Evolutionary conservation across 2,113 vertebrate genomes (phyloP).

Genomic region (Eidolon helvum): DNA sequence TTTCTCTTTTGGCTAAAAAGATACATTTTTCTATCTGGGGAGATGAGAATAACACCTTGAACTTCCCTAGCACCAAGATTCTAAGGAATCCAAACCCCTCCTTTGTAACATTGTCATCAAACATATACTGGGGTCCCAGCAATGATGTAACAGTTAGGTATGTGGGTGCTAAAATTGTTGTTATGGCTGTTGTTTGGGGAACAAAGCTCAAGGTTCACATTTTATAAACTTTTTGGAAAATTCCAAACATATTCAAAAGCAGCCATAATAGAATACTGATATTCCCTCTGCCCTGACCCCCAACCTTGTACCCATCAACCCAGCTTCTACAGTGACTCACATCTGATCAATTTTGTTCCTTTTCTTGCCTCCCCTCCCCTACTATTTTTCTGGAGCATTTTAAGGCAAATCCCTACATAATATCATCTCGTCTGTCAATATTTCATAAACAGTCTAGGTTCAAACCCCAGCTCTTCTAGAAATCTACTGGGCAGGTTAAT

Average conservation of each 20-base stretch:
- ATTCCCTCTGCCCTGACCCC: too few species aligned
- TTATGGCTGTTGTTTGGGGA: neutral
- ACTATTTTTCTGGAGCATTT: neutral
- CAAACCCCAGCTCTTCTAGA: neutral
- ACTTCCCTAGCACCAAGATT: neutral
- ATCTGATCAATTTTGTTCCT: neutral
- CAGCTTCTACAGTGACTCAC: neutral
- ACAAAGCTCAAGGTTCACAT: neutral
- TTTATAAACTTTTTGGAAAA: neutral
- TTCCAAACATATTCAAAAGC: neutral
- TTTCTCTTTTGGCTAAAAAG: neutral
- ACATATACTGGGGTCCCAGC: neutral
- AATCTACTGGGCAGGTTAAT: neutral
- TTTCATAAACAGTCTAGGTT: neutral
- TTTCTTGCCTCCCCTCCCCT: neutral
- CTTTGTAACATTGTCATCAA: neutral
- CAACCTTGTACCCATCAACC: neutral
- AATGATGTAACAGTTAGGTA: too few species aligned
- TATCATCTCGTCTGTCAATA: neutral
- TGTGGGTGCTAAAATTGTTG: neutral
- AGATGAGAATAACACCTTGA: neutral
- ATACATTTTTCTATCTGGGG: neutral
- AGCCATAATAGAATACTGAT: neutral
- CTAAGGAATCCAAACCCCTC: neutral
- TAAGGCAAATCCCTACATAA: neutral